Base-by-base conservation (phyloP, 2,113 vertebrate species). In the Calidris pygmaea region DNA sequence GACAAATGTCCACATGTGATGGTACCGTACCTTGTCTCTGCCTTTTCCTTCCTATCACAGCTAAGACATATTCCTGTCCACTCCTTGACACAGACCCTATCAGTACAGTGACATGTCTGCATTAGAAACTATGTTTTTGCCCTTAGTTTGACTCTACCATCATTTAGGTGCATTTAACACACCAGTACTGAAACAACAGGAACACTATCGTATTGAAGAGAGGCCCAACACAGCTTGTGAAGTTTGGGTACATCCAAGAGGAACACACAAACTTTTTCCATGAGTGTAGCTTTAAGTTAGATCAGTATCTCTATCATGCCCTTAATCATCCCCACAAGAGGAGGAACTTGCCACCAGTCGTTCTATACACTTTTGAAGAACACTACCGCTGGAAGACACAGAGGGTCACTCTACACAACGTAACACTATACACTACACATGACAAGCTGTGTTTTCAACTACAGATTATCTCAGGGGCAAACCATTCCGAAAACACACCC, bases 181-280 rank as follows among this genome's bases (percentile, higher is more conserved):
- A 11, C 14, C 73, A 32, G 62, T 17, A 27, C 23, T 20, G 20
- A 70, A 65, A 74, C 56, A 39, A 47, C 10, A 58, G 41, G 34
- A 86, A 30, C 0, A 4, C 34, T 53, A 23, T 4, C 2, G 0
- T 15, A 37, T 2, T 32, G 32, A 35, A 71, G 11, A 27, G 48
- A 58, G 48, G 50, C 26, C n/a, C 66, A 35, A 48, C 19, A 24
- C 13, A 47, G 37, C 55, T 35, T 48, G 4, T 1, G 0, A 37
- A 65, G 41, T 23, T 16, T 23, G 26, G 22, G 43, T 84, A 26
- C 12, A 13, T 21, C 24, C 62, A 63, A 59, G 34, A 60, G 34
- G 34, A 83, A 55, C 20, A 39, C 2, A 30, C 55, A 35, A 74
- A 3, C 41, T 32, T 34, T 12, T 56, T 41, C 50, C 7, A 10